Conservation (phyloP, 1,140 invertebrate genomes). For the Cyphomyrmex costatus region DNA sequence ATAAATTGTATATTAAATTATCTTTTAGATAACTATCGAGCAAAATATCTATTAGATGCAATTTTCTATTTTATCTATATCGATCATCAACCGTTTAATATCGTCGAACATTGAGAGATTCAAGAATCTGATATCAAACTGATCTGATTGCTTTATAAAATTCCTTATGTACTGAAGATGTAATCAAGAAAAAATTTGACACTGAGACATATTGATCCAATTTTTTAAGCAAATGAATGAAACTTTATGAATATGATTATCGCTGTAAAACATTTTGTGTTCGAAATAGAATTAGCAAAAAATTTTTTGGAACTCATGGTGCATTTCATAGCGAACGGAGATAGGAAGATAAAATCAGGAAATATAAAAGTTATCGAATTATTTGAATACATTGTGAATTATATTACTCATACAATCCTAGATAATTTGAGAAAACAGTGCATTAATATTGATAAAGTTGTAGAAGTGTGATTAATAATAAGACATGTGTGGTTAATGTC, state of each 20-base stretch:
- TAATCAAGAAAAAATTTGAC: conserved; percentile 72
- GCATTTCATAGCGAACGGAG: conserved; percentile 62
- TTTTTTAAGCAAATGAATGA: conserved; percentile 69
- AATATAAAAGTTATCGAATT: conserved; percentile 72
- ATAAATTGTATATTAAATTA: not conserved
- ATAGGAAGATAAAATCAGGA: conserved; percentile 39
- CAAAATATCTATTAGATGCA: not conserved
- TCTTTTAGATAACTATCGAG: not conserved
- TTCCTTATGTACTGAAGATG: conserved; percentile 74
- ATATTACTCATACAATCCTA: conserved; percentile 68
- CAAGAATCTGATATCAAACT: conserved; percentile 42
- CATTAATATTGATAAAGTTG: conserved; percentile 77
- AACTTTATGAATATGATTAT: conserved; percentile 67
- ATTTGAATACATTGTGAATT: conserved; percentile 75
- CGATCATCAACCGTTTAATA: conserved; percentile 71
- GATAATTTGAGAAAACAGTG: conserved; percentile 76
- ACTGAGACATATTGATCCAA: conserved; percentile 78
- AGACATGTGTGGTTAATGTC: conserved; percentile 80
- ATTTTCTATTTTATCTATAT: not conserved
- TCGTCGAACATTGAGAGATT: conserved; percentile 84
- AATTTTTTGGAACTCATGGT: conserved; percentile 76
- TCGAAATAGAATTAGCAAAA: conserved; percentile 69
- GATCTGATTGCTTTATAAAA: conserved; percentile 77
- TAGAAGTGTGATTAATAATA: conserved; percentile 80
- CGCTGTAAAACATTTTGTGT: conserved; percentile 77